A percentile compares a stretch with the other conserved stretches of the same genome.
These are phyloP conservation scores for Bombylius major DNA, from an alignment of 2,888 invertebrate genomes.

Conservation along the genomic window DNA sequence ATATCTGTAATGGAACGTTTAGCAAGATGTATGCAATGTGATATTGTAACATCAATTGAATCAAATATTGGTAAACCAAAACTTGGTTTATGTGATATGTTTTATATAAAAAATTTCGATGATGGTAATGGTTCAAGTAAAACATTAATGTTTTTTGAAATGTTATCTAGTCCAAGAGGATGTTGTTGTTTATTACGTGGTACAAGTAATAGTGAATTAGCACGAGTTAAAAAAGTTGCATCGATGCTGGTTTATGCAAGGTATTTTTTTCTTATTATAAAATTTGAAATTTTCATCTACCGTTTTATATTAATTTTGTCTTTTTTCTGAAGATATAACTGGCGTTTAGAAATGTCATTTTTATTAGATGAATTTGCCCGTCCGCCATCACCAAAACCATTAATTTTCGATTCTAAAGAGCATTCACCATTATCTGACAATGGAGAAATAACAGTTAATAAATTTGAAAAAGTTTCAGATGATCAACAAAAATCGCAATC, in stretches of 20 bases:
- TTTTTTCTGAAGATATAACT: slow-evolving; percentile 56
- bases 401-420: slow-evolving; percentile 38
- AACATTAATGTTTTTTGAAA: slow-evolving; percentile 88
- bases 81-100: slow-evolving; percentile 72
- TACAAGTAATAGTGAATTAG: slow-evolving; percentile 59
- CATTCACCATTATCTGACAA: slow-evolving; percentile 26
- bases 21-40: slow-evolving; percentile 68
- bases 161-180: slow-evolving; percentile 70
- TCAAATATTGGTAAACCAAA: slow-evolving; percentile 69
- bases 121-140: slow-evolving; percentile 43
- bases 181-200: slow-evolving; percentile 84
- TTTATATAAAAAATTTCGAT: slow-evolving; percentile 53
- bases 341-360: slow-evolving; percentile 84
- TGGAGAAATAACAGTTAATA: slow-evolving; percentile 12
- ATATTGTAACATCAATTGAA: slow-evolving; percentile 76
- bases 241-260: slow-evolving; percentile 56
- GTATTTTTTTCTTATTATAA: slow-evolving; percentile 4
- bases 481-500: slow-evolving; percentile 11
- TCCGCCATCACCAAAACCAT: slow-evolving; percentile 46
- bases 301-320: background rate
- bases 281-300: background rate
- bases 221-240: slow-evolving; percentile 70
- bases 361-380: slow-evolving; percentile 75
- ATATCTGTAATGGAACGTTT: slow-evolving; percentile 65
- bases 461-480: background rate